Evolutionary conservation across 1,140 invertebrate genomes (phyloP).

Genomic region (Euwallacea similis): DNA sequence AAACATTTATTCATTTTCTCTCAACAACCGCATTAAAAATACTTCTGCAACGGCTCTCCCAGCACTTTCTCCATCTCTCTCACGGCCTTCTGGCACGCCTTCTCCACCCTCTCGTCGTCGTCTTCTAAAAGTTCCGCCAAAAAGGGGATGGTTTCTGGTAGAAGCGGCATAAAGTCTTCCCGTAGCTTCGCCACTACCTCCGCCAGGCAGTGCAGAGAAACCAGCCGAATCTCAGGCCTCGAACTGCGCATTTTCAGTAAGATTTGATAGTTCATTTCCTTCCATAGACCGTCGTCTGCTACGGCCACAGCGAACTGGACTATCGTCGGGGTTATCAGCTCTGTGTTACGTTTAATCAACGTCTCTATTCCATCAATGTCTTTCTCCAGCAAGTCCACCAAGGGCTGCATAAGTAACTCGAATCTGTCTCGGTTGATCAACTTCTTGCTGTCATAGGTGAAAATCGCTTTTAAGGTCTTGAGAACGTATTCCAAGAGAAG

Average conservation of each 20-base stretch:
- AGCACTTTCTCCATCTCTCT: slow-evolving; percentile 78
- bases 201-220: slow-evolving; percentile 65
- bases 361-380: slow-evolving; percentile 63
- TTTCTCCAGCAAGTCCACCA: slow-evolving; percentile 90
- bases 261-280: slow-evolving; percentile 86
- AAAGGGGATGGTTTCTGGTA: slow-evolving; percentile 83
- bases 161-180: slow-evolving; percentile 76
- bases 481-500: slow-evolving; percentile 69
- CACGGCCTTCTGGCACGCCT: slow-evolving; percentile 70
- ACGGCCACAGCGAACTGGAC: slow-evolving; percentile 78
- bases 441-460: slow-evolving; percentile 77
- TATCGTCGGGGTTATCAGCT: slow-evolving; percentile 75
- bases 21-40: slow-evolving; percentile 63
- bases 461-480: slow-evolving; percentile 71
- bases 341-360: slow-evolving; percentile 63
- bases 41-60: slow-evolving; percentile 83
- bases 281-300: slow-evolving; percentile 84
- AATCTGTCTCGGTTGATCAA: slow-evolving; percentile 86
- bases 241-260: slow-evolving; percentile 82
- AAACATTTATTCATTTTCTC: background rate
- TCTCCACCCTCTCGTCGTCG: slow-evolving; percentile 77
- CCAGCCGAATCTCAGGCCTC: slow-evolving; percentile 64
- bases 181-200: slow-evolving; percentile 76
- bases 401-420: slow-evolving; percentile 76
- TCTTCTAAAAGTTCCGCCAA: slow-evolving; percentile 82